Conservation (phyloP, 2,888 invertebrate genomes). For the Ornithoptera priamus region DNA sequence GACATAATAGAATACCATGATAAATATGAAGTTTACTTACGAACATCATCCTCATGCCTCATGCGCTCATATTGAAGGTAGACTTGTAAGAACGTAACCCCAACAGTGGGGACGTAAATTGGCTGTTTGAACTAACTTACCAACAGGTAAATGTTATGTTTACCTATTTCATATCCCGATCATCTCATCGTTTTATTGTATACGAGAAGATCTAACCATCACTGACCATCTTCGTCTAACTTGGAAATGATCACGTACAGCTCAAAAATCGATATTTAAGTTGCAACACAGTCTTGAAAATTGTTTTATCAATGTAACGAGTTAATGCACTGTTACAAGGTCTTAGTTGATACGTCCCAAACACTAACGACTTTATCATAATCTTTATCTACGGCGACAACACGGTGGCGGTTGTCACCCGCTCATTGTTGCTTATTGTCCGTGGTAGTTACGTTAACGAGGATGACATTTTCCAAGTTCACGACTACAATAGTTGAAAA, state of each 20-base stretch:
- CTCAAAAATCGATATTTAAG: neutral
- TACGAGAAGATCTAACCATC: neutral
- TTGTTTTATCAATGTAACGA: constrained; percentile 32
- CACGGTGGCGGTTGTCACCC: constrained; percentile 35
- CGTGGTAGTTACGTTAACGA: constrained; percentile 20
- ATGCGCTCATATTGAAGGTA: no score
- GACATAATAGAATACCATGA: no score
- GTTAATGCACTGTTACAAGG: constrained; percentile 35
- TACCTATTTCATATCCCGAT: no score
- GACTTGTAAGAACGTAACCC: no score
- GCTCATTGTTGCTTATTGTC: constrained; percentile 34
- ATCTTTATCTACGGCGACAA: constrained; percentile 31
- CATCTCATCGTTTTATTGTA: no score
- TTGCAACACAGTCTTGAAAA: neutral
- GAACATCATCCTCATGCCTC: no score
- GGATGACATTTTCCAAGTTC: constrained; percentile 23
- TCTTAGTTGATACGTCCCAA: constrained; percentile 3
- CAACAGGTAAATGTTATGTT: no score
- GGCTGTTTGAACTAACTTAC: no score
- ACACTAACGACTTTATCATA: constrained; percentile 27
- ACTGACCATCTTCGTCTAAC: neutral
- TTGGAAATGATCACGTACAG: neutral
- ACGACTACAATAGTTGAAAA: constrained; percentile 16
- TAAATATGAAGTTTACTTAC: no score
- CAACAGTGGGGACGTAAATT: no score